Percentiles rank a stretch among this genome's conserved stretches.
Evolutionary conservation across 2,888 invertebrate species (phyloP).

Genomic region (Argyresthia goedartella): DNA sequence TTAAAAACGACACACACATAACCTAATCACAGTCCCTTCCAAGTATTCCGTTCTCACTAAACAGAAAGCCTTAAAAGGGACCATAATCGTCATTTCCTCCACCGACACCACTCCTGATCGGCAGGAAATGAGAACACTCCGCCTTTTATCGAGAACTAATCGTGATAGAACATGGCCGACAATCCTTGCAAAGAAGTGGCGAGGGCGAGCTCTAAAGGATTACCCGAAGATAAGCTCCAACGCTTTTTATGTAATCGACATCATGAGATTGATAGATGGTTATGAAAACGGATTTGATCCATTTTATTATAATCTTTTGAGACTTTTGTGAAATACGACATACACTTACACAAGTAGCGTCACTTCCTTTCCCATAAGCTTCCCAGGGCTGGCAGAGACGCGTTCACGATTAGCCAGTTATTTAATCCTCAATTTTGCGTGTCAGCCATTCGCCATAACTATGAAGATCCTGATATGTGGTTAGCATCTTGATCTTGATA

Average conservation of each 20-base stretch:
- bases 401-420: neutral
- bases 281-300: neutral
- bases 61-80: neutral
- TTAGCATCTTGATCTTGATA: neutral
- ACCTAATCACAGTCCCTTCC: no score
- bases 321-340: neutral
- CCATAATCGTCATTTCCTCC: slow-evolving; percentile 32
- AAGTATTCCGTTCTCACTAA: neutral
- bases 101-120: slow-evolving; percentile 28
- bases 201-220: neutral
- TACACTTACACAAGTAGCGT: neutral
- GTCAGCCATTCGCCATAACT: neutral
- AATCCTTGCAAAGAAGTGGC: neutral
- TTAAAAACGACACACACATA: neutral
- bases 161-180: slow-evolving; percentile 30
- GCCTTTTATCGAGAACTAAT: slow-evolving; percentile 44
- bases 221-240: neutral
- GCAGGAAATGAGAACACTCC: slow-evolving; percentile 42
- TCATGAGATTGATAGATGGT: neutral
- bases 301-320: neutral
- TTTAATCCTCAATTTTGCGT: neutral
- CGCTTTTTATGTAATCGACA: neutral
- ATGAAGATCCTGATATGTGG: neutral
- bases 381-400: neutral
- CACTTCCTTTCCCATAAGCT: neutral